phyloP scores from a whole-genome alignment of 2,113 vertebrate species.

The Malaclemys terrapin region DNA sequence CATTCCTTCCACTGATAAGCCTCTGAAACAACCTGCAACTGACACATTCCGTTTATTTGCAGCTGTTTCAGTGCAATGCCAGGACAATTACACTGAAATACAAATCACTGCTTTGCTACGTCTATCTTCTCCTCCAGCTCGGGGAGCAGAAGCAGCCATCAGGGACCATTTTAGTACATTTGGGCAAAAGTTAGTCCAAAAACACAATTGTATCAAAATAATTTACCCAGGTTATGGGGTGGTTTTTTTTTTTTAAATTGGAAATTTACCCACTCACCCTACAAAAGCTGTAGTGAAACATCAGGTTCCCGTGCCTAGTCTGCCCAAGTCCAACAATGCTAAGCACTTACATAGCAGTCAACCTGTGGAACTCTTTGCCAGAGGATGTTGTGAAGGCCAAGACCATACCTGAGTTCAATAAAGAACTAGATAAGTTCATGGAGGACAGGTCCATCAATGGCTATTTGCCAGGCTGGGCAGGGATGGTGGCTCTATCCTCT shows the following conservation, averaged over 20 bases:
- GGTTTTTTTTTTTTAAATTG: neutral
- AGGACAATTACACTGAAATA: neutral
- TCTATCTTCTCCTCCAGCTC: neutral
- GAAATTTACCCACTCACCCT: neutral
- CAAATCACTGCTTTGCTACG: neutral
- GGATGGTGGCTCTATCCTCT: no score
- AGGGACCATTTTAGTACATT: neutral
- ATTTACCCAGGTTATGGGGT: neutral
- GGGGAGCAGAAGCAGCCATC: rapidly evolving
- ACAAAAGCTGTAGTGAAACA: neutral
- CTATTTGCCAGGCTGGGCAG: no score
- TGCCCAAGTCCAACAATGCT: rapidly evolving
- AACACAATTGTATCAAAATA: neutral
- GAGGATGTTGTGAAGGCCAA: no score
- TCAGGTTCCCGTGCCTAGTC: rapidly evolving
- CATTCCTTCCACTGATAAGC: neutral
- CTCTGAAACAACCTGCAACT: neutral
- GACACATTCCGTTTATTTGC: neutral
- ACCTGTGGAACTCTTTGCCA: no score
- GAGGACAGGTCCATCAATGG: no score
- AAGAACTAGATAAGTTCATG: no score
- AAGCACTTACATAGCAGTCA: neutral
- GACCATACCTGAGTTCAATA: no score
- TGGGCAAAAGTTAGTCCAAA: neutral
- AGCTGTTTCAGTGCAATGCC: neutral